Percentiles rank a stretch among this genome's conserved stretches.
Conservation (phyloP, 2,797 vertebrate genomes). For the Gymnoscopelus braueri region DNA sequence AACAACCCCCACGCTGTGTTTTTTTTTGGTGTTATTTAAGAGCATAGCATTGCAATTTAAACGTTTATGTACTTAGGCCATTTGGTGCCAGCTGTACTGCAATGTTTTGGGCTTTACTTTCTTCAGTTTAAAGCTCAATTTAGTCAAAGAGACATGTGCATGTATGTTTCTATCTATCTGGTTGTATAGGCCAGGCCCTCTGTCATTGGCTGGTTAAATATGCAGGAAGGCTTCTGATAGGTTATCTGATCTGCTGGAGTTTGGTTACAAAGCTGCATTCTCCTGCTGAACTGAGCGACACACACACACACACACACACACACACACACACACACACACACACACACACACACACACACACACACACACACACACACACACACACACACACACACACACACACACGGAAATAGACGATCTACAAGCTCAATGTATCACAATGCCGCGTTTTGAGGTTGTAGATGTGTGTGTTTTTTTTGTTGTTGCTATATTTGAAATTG, state of each 20-base stretch:
- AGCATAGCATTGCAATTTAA: background rate
- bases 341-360: background rate
- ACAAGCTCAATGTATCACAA: too few species aligned
- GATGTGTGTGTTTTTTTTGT: too few species aligned
- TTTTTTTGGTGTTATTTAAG: conserved; percentile 20
- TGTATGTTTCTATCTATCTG: conserved; percentile 4
- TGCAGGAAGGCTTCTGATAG: conserved; percentile 70
- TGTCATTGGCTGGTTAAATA: conserved; percentile 66
- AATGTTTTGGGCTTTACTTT: background rate
- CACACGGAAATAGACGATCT: too few species aligned
- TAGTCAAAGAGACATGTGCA: conserved; percentile 4
- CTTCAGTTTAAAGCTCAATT: conserved; percentile 13
- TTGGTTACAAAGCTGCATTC: conserved; percentile 65
- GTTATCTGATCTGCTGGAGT: conserved; percentile 71
- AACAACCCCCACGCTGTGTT: conserved; percentile 21
- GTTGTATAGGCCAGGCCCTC: conserved; percentile 26
- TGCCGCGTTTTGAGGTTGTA: too few species aligned
- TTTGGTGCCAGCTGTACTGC: too few species aligned
- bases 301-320: background rate
- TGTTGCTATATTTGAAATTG: too few species aligned
- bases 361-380: background rate
- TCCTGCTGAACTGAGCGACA: conserved; percentile 46
- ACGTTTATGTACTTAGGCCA: background rate
- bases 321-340: conserved; percentile 48
- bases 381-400: background rate